Evolutionary conservation across 2,113 vertebrate genomes (phyloP), one percentile per base, ranked within the genome.

Genomic region (Catharus minimus): DNA sequence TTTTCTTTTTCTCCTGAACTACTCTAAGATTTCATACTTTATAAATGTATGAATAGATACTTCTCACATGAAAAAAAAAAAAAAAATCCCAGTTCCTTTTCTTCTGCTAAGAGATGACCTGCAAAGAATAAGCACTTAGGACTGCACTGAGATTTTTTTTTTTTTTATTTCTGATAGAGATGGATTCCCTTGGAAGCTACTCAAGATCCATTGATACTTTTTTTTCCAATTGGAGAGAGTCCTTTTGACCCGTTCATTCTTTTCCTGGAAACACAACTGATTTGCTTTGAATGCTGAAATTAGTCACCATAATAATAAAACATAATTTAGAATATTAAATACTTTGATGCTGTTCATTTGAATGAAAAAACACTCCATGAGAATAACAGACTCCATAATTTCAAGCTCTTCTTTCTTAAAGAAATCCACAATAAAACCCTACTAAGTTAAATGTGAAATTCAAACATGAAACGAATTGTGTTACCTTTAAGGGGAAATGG

Each of bases 51-150:
- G 47, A 92, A 80, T 71, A 68, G 11, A 38, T 14, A 28, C 19
- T 73, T 74, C 58, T 79, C 33, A 41, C 1, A 5, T 23, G 53
- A 84, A 60, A 84, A 60, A 77, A 82, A 77, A 82, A 77, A 82
- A 84, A 75, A 33, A 75, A 50, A 10, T 66, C 19, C 32, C 27
- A 86, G 38, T 88, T 79, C 33, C 28, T 39, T 62, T 46, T 38
- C 60, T 89, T 88, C 61, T 77, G 79, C 55, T 46, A 75, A 71
- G 82, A 87, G 53, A 64, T 23, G 46, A 71, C 27, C 36, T 68
- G 44, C n/a, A 90, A 83, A 92, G 58, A 91, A 92, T 73, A 66
- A 90, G 93, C n/a, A 69, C 21, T 47, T 47, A 58, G 13, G 11
- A 28, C 26, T 13, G 2, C 9, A 38, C 16, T 61, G 30, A 16